These are phyloP conservation scores for Ylistrum balloti DNA, from an alignment of 1,140 invertebrate genomes.

Conservation along the genomic window DNA sequence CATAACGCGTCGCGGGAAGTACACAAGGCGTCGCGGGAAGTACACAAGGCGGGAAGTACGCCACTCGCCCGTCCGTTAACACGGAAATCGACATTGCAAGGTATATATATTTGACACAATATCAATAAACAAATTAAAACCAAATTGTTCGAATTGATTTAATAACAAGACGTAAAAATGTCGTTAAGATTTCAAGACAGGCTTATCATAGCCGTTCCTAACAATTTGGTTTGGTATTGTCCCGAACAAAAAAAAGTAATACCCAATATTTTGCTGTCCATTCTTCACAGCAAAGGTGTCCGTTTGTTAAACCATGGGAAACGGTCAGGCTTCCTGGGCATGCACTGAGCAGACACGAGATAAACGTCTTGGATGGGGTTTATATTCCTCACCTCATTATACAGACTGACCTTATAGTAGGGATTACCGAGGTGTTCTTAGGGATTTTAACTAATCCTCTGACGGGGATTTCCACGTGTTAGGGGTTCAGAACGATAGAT, in stretches of 20 bases:
- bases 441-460: not conserved
- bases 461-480: constrained; percentile 7
- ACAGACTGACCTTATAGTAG: not conserved
- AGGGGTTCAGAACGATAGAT: constrained; percentile 5
- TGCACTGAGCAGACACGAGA: constrained; percentile 4
- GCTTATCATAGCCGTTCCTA: no score
- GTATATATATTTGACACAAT: no score
- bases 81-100: no score
- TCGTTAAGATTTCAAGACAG: no score
- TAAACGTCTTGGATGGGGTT: not conserved
- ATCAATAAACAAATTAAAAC: no score
- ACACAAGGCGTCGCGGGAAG: no score
- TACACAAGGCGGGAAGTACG: no score
- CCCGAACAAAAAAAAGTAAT: not conserved
- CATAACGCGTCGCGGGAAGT: no score
- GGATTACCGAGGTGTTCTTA: not conserved
- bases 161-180: no score
- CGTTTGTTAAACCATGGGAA: not conserved
- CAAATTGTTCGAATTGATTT: no score
- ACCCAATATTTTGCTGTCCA: not conserved
- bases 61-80: no score
- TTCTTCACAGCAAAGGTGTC: constrained; percentile 1
- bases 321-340: not conserved
- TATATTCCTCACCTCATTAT: not conserved
- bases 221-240: no score